Conservation (phyloP, 2,113 vertebrate genomes). For the Lipophrys pholis region DNA sequence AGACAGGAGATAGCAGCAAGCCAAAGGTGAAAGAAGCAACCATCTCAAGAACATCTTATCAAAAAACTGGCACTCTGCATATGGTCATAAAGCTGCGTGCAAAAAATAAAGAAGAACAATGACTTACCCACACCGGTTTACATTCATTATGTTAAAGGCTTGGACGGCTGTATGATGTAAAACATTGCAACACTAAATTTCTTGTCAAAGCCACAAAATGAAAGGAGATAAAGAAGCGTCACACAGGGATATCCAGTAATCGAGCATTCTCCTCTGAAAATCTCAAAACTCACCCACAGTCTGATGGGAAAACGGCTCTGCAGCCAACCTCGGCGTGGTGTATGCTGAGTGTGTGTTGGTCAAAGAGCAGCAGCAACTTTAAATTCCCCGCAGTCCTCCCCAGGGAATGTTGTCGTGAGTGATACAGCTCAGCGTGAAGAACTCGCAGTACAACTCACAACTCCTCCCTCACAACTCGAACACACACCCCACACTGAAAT, state of each 20-base stretch:
- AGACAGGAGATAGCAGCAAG: neutral
- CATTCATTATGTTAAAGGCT: conserved; percentile 15
- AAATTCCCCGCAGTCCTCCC: conserved; percentile 47
- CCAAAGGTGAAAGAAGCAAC: neutral
- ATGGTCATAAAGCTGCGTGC: neutral
- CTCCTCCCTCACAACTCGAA: conserved; percentile 57
- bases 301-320: conserved; percentile 4
- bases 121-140: neutral
- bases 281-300: conserved; percentile 58
- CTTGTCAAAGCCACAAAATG: neutral
- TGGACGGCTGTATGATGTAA: neutral
- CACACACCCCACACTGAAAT: conserved; percentile 44
- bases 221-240: too few relatives aligned
- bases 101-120: too few relatives aligned
- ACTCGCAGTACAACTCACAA: conserved; percentile 1
- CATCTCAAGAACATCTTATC: neutral
- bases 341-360: neutral
- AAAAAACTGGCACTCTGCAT: neutral
- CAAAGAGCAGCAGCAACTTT: conserved; percentile 46
- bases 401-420: conserved; percentile 38
- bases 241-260: too few relatives aligned
- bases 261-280: neutral
- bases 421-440: conserved; percentile 41
- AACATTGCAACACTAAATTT: conserved; percentile 8
- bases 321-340: conserved; percentile 14